These are phyloP conservation scores for Hypotaenidia okinawae DNA, from an alignment of 2,797 vertebrate genomes.

Conservation along the genomic window DNA sequence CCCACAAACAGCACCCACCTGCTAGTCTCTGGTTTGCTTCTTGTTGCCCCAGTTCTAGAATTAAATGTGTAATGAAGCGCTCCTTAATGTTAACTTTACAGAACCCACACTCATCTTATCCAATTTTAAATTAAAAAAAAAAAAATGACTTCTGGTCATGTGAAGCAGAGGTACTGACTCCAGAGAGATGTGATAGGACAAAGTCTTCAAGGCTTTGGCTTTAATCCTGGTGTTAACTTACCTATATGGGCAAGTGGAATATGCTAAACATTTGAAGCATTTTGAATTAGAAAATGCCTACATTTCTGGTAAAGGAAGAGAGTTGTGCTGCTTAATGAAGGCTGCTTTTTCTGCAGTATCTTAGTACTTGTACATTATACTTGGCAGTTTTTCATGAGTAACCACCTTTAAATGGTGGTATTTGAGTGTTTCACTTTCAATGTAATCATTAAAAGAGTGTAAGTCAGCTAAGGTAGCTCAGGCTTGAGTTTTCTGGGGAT, in stretches of 20 bases:
- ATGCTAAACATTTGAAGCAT: not conserved
- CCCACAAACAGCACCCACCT: not conserved
- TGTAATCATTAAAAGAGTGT: not conserved
- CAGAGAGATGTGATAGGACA: not conserved
- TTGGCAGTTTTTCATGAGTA: not conserved
- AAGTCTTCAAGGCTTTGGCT: not conserved
- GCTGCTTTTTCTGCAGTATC: not conserved
- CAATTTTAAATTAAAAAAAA: not conserved
- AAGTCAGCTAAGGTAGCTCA: not conserved
- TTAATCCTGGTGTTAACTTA: not conserved
- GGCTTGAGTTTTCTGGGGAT: not conserved
- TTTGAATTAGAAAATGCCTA: not conserved
- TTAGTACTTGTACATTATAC: not conserved
- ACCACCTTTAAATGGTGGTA: not conserved
- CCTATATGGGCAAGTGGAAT: not conserved
- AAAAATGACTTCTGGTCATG: fast-evolving
- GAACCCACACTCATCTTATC: not conserved
- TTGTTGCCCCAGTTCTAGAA: not conserved
- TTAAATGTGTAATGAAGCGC: not conserved
- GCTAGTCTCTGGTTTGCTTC: not conserved
- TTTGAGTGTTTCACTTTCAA: not conserved
- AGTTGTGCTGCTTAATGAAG: not conserved
- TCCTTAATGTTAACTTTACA: not conserved
- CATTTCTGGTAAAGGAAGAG: not conserved
- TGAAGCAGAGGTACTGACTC: not conserved